Percentiles rank a stretch among this genome's conserved stretches.
Conservation (phyloP, 2,113 vertebrate species). For the Scatophagus argus region DNA sequence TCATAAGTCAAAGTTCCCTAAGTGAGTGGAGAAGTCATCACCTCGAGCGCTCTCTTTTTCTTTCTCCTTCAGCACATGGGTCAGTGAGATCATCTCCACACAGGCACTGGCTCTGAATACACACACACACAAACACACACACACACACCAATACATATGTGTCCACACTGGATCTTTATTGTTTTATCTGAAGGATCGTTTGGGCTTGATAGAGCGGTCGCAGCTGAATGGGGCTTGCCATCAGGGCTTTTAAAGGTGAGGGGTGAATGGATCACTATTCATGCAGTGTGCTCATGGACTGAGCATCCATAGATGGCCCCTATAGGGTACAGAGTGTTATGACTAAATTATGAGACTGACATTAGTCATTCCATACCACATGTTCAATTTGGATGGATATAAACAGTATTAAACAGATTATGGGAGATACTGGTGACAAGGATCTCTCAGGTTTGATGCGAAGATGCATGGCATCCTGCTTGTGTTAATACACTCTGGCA, state of each 20-base stretch:
- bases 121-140: background rate
- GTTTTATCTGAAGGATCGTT: slow-evolving; percentile 63
- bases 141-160: background rate
- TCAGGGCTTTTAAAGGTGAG: slow-evolving; percentile 72
- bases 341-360: slow-evolving; percentile 77
- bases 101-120: slow-evolving; percentile 12
- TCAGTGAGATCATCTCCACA: slow-evolving; percentile 70
- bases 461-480: slow-evolving; percentile 62
- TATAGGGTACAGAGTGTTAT: slow-evolving; percentile 56
- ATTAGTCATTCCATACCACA: slow-evolving; percentile 75
- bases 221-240: slow-evolving; percentile 48
- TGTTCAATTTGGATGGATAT: slow-evolving; percentile 73
- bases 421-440: slow-evolving; percentile 72
- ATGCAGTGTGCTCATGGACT: slow-evolving; percentile 57
- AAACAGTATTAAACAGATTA: slow-evolving; percentile 82
- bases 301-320: slow-evolving; percentile 54
- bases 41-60: slow-evolving; percentile 57
- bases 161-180: slow-evolving; percentile 64
- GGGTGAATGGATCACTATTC: slow-evolving; percentile 73
- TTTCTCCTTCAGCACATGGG: slow-evolving; percentile 65
- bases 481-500: slow-evolving; percentile 70
- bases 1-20: slow-evolving; percentile 84
- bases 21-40: slow-evolving; percentile 75
- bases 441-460: slow-evolving; percentile 69
- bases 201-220: slow-evolving; percentile 48